These are phyloP conservation scores for Eristalinus sepulchralis DNA, from an alignment of 2,888 invertebrate genomes.

Conservation along the genomic window DNA sequence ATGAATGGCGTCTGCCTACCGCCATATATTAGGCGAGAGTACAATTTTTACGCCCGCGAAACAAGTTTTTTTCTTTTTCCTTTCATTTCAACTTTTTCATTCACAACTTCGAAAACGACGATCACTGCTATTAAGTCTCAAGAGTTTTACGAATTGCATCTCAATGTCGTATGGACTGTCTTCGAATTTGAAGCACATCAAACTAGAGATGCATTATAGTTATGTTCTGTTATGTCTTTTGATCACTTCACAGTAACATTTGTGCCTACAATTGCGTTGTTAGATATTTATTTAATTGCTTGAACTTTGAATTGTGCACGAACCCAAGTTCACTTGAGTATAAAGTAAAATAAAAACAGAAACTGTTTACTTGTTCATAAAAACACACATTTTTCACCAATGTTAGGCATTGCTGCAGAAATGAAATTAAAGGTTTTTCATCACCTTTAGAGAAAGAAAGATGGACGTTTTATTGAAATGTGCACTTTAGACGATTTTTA, in stretches of 20 bases:
- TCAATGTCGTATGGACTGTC: slow-evolving; percentile 38
- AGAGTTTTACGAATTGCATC: slow-evolving; percentile 30
- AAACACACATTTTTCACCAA: too few relatives aligned
- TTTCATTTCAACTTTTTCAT: slow-evolving; percentile 45
- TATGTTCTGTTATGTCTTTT: background rate
- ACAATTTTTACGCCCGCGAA: slow-evolving; percentile 58
- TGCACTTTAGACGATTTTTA: too few relatives aligned
- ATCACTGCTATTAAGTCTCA: slow-evolving; percentile 20
- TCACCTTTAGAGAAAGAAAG: too few relatives aligned
- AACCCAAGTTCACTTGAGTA: too few relatives aligned
- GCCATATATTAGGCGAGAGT: slow-evolving; percentile 31
- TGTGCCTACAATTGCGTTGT: background rate
- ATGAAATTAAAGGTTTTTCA: too few relatives aligned
- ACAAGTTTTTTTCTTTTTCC: slow-evolving; percentile 47
- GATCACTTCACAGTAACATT: background rate
- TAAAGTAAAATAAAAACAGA: too few relatives aligned
- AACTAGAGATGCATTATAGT: slow-evolving; percentile 23
- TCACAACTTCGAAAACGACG: slow-evolving; percentile 40
- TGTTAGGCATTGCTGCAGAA: too few relatives aligned
- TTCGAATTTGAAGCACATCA: background rate
- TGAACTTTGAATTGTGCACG: too few relatives aligned
- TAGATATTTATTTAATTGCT: too few relatives aligned
- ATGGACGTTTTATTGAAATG: too few relatives aligned
- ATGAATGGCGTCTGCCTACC: slow-evolving; percentile 47
- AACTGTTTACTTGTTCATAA: too few relatives aligned